Percentiles rank a stretch among this genome's conserved stretches.
These are phyloP conservation scores for Maniola hyperantus DNA, from an alignment of 2,888 invertebrate species.

Conservation along the genomic window DNA sequence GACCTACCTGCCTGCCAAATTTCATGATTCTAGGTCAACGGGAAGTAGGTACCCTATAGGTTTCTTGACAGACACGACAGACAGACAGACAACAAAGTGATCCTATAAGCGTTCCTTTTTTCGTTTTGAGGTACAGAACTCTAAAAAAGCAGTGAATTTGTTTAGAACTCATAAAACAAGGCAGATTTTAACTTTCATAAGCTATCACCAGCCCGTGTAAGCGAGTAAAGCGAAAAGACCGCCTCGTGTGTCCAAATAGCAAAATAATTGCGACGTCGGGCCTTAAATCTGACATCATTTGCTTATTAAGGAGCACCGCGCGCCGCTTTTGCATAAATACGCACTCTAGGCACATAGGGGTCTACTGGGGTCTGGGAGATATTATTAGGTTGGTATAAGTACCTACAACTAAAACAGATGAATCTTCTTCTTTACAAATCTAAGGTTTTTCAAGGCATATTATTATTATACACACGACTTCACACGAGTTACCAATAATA, in stretches of 20 bases:
- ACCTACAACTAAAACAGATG: background rate
- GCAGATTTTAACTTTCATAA: constrained; percentile 32
- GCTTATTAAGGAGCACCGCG: constrained; percentile 71
- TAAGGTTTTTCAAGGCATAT: constrained; percentile 12
- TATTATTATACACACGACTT: too few relatives aligned
- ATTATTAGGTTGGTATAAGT: too few relatives aligned
- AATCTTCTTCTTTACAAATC: constrained; percentile 8
- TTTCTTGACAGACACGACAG: too few relatives aligned
- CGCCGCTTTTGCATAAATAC: constrained; percentile 73
- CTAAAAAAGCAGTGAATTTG: background rate
- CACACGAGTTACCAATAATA: too few relatives aligned
- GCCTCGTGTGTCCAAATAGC: constrained; percentile 66
- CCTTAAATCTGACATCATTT: constrained; percentile 76
- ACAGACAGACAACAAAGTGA: too few relatives aligned
- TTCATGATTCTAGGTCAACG: too few relatives aligned
- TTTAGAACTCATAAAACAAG: constrained; percentile 11
- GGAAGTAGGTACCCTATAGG: too few relatives aligned
- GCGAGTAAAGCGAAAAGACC: constrained; percentile 65
- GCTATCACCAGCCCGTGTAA: constrained; percentile 38
- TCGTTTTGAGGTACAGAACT: too few relatives aligned
- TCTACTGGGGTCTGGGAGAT: too few relatives aligned
- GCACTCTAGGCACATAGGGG: background rate
- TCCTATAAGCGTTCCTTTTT: background rate
- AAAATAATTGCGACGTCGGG: constrained; percentile 71
- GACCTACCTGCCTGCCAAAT: too few relatives aligned